These are phyloP conservation scores for Pseudopodoces humilis DNA, from an alignment of 2,113 vertebrate genomes.

Conservation along the genomic window DNA sequence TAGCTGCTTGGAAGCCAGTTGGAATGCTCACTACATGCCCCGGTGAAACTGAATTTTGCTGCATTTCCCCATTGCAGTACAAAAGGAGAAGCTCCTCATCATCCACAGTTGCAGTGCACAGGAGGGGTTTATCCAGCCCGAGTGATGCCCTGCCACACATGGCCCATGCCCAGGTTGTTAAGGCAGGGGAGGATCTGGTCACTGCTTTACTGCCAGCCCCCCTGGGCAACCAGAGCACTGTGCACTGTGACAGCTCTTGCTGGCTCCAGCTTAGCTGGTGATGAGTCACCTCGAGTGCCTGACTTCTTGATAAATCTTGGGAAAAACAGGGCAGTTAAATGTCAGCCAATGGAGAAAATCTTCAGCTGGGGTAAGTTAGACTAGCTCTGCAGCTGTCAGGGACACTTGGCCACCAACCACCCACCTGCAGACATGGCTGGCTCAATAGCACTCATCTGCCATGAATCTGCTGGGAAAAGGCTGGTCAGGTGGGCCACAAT, in stretches of 20 bases:
- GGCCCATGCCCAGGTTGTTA: background rate
- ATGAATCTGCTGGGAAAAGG: background rate
- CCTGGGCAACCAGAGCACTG: background rate
- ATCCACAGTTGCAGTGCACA: background rate
- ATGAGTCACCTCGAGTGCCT: constrained; percentile 31
- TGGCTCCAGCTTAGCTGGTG: background rate
- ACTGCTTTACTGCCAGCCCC: background rate
- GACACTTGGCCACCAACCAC: background rate
- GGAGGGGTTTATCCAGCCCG: background rate
- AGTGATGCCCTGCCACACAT: background rate
- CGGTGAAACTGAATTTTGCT: background rate
- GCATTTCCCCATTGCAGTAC: background rate
- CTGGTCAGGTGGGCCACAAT: background rate
- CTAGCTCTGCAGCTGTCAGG: background rate
- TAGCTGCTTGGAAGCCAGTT: background rate
- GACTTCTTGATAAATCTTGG: constrained; percentile 15
- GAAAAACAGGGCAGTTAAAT: constrained; percentile 19
- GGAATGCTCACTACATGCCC: accelerated
- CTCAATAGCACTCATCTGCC: background rate
- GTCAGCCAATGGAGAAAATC: background rate
- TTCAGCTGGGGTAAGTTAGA: background rate
- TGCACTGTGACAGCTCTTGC: background rate
- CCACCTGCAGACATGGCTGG: background rate
- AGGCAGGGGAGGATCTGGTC: background rate
- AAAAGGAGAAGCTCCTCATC: background rate